Evolutionary conservation across 1,140 invertebrate genomes (phyloP), one percentile per base, ranked within the genome.

Genomic region (Achatina immaculata): DNA sequence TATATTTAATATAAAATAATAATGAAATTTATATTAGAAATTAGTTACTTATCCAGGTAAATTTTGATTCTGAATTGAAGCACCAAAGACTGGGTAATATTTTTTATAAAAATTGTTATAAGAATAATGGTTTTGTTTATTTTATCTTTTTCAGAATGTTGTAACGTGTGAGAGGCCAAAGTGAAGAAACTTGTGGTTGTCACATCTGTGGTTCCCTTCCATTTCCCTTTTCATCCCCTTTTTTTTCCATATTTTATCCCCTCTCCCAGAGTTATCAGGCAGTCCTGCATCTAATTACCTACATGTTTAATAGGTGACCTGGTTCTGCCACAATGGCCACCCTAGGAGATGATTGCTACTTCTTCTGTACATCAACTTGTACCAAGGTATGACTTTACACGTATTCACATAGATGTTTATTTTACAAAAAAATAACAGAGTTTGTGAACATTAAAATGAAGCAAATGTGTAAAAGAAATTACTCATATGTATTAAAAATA

Each of bases 321-420:
- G 16, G 11, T 28, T 31, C 31, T 14, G 58, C 34, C 68, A 71
- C 36, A 38, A 78, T 78, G 76, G 62, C 58, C 24, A 21, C 76
- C 16, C 36, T 78, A 4, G 76, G 76, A 28, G 43, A 78, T 78
- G 76, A 78, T n/a, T 78, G 76, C 76, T 78, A 78, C 42, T 78
- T 78, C 40, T 78, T 78, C 43, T 78, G 42, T 31, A 78, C 76
- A 19, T 78, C 76, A 38, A 55, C 76, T 45, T 78, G 76, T 78
- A 62, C 62, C 7, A 78, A 78, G 76, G 76, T 78, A 73, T 42
- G 2, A 42, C 38, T 69, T 9, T 51, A 51, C 48, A 11, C 11
- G 11, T 14, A 51, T 14, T 51, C 24, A 51, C 24, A 14, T 14
- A 51, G 11, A 14, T 51, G 24, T 14, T 11, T 51, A 51, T 14